Percentiles rank a stretch among this genome's conserved stretches.
Conservation (phyloP, 2,113 vertebrate genomes). For the Carlito syrichta region DNA sequence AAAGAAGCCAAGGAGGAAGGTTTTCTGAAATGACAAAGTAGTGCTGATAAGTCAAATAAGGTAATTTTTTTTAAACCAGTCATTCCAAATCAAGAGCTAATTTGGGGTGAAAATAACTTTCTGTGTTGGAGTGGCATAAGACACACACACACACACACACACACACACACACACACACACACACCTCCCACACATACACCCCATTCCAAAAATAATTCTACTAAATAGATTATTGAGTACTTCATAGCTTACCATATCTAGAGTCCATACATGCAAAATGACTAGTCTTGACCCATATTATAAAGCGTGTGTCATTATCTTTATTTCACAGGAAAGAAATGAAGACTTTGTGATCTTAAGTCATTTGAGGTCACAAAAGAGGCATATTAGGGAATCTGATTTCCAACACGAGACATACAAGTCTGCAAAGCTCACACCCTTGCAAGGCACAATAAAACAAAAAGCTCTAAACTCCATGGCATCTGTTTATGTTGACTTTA, state of each 20-base stretch:
- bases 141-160: accelerated
- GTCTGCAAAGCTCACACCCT: no score
- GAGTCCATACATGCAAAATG: background rate
- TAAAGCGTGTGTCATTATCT: background rate
- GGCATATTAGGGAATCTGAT: background rate
- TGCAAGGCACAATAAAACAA: background rate
- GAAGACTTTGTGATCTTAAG: background rate
- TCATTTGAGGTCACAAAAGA: background rate
- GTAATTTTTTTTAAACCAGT: no score
- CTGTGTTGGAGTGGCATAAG: background rate
- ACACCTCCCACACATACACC: accelerated
- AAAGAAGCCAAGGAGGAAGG: background rate
- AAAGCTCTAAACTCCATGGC: background rate
- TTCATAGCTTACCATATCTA: background rate
- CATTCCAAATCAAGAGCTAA: background rate
- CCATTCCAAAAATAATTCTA: background rate
- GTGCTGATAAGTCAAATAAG: background rate
- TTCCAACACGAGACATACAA: background rate
- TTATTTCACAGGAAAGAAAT: background rate
- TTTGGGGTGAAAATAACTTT: background rate
- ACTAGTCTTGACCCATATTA: background rate
- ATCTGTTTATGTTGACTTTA: background rate
- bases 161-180: no score
- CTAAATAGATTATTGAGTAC: background rate
- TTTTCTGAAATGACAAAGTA: background rate